phyloP scores from a whole-genome alignment of 2,113 vertebrate species.

The Datnioides undecimradiatus region DNA sequence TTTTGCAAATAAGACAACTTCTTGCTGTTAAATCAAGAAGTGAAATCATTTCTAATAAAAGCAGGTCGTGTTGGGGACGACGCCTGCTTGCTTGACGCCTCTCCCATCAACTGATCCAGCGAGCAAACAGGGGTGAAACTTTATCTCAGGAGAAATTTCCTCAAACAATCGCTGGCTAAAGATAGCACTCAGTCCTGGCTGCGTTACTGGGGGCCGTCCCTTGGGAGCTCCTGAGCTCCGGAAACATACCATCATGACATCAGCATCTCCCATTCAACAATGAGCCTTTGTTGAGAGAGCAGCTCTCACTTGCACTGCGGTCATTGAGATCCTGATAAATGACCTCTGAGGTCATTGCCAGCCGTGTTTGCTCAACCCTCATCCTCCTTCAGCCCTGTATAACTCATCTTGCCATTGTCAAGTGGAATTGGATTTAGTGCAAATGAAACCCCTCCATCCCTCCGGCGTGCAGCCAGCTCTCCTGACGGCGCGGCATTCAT shows the following conservation, averaged over 20 bases:
- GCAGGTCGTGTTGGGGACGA: neutral
- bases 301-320: conserved; percentile 61
- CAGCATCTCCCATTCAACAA: conserved; percentile 62
- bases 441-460: conserved; percentile 34
- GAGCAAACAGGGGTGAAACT: conserved; percentile 8
- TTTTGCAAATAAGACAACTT: neutral
- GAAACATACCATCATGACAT: conserved; percentile 69
- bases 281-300: conserved; percentile 58
- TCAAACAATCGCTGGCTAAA: conserved; percentile 33
- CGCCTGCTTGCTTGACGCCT: neutral
- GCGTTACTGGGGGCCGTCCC: conserved; percentile 44
- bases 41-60: neutral
- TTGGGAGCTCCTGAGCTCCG: conserved; percentile 30
- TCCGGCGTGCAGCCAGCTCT: conserved; percentile 1
- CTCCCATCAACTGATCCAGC: neutral
- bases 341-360: conserved; percentile 62
- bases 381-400: conserved; percentile 30
- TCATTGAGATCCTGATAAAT: conserved; percentile 59
- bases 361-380: conserved; percentile 43
- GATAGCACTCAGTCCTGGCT: conserved; percentile 2
- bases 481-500: conserved; percentile 13
- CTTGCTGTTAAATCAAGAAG: neutral
- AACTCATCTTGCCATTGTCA: conserved; percentile 52
- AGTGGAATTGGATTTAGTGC: conserved; percentile 54
- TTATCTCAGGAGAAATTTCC: conserved; percentile 10